Evolutionary conservation across 2,888 invertebrate species (phyloP).

Genomic region (Dorcus hopei): DNA sequence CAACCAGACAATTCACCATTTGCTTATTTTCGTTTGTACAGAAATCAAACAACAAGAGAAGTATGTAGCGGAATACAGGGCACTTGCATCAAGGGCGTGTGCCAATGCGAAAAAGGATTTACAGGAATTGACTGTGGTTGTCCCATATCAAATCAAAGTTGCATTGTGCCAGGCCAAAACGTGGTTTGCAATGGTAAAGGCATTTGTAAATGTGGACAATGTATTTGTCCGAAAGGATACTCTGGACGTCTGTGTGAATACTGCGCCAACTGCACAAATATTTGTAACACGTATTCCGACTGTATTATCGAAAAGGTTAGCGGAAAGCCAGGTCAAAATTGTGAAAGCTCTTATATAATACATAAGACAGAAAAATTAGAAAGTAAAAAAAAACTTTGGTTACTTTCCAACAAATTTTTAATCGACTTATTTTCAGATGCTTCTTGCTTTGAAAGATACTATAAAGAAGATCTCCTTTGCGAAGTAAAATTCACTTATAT

Average conservation of each 20-base stretch:
- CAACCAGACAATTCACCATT: too few relatives aligned
- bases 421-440: background rate
- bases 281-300: conserved; percentile 54
- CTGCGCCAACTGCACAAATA: conserved; percentile 52
- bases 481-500: conserved; percentile 22
- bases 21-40: conserved; percentile 13
- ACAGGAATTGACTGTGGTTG: conserved; percentile 60
- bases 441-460: conserved; percentile 14
- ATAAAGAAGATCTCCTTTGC: conserved; percentile 17
- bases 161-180: conserved; percentile 53
- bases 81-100: conserved; percentile 71
- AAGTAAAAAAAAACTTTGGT: conserved; percentile 5
- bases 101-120: conserved; percentile 63
- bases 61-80: conserved; percentile 65
- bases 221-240: conserved; percentile 40
- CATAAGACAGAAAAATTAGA: conserved; percentile 9
- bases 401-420: background rate
- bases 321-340: conserved; percentile 12
- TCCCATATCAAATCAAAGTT: conserved; percentile 50
- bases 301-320: conserved; percentile 37
- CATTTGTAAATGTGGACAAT: conserved; percentile 68
- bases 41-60: conserved; percentile 37
- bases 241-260: conserved; percentile 55
- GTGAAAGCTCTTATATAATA: conserved; percentile 15
- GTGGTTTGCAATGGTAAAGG: conserved; percentile 71